A percentile compares a stretch with the other conserved stretches of the same genome.
Evolutionary conservation across 2,113 vertebrate genomes (phyloP).

Genomic region (Theropithecus gelada): DNA sequence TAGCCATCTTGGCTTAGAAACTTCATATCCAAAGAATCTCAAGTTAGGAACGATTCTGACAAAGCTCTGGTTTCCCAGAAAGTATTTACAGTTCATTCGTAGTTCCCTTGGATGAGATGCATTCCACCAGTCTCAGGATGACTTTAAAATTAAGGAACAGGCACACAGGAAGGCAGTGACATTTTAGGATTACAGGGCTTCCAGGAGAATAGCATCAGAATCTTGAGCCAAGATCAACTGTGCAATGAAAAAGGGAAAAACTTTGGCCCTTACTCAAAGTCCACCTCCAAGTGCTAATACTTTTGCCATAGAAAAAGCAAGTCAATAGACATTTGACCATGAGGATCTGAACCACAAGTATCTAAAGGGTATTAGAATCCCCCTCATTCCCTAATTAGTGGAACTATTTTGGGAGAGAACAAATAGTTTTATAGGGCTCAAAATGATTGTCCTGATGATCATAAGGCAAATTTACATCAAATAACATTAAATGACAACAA

Average conservation of each 20-base stretch:
- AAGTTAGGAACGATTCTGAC: no score
- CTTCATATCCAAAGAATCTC: no score
- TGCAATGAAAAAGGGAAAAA: not conserved
- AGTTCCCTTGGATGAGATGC: not conserved
- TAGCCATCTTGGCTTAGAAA: not conserved
- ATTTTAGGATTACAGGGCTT: conserved; percentile 7
- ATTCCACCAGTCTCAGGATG: not conserved
- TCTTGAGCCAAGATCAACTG: not conserved
- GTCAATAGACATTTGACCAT: not conserved
- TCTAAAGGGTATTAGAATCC: not conserved
- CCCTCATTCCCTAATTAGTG: not conserved
- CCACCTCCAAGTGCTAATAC: not conserved
- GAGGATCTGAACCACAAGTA: not conserved
- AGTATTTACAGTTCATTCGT: not conserved
- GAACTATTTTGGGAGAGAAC: not conserved
- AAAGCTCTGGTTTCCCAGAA: not conserved
- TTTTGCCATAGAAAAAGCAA: conserved; percentile 15
- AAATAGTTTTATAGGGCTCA: not conserved
- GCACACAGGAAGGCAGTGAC: not conserved
- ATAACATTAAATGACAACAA: not conserved
- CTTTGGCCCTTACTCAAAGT: not conserved
- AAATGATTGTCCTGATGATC: not conserved
- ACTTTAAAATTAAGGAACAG: not conserved
- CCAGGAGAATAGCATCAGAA: not conserved
- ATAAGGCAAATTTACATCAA: not conserved